Base-by-base conservation (phyloP, 2,113 vertebrate species). In the Oenanthe oenanthe region DNA sequence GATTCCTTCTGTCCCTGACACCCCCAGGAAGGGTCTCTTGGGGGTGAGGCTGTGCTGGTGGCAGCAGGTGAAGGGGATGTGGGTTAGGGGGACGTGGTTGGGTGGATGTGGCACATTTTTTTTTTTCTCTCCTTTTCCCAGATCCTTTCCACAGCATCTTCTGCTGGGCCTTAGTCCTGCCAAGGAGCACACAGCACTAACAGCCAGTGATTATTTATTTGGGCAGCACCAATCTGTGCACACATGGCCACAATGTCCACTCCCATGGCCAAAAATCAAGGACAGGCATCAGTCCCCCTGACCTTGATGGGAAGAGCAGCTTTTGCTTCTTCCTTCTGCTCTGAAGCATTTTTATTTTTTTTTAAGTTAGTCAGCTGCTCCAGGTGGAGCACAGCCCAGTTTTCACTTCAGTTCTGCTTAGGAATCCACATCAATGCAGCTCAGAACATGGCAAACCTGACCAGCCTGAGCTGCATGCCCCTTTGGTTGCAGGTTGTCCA, bases 21-120 rank as follows among this genome's bases (percentile, higher is more conserved):
- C 21, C 36, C 28, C 57, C 60, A 0, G 0, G 60, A 58, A 31
- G 47, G 56, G 5, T 89, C 47, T 84, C 34, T 28, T 3, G 0
- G 32, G n/a, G 24, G 4, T 34, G 45, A 62, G 22, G 40, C 12
- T 6, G 24, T 51, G 34, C 54, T 0, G 0, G 40, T 73, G 47
- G 63, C 63, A 57, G 77, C 42, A 87, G 32, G 32, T 65, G 68
- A 25, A 70, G 62, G 45, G 45, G 15, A 25, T 2, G 12, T 3
- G 4, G 20, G 0, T 0, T 18, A 40, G 4, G 7, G 14, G 7
- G 4, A 34, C 9, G 3, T 43, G 25, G 8, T 3, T 40, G 36
- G 20, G 26, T 45, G 67, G 22, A 42, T 36, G 29, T 58, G 57
- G 15, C 32, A 66, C 20, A 47, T 63, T 7, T n/a, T n/a, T n/a